These are phyloP conservation scores for Strix occidentalis DNA, from an alignment of 2,797 vertebrate genomes.

Conservation along the genomic window DNA sequence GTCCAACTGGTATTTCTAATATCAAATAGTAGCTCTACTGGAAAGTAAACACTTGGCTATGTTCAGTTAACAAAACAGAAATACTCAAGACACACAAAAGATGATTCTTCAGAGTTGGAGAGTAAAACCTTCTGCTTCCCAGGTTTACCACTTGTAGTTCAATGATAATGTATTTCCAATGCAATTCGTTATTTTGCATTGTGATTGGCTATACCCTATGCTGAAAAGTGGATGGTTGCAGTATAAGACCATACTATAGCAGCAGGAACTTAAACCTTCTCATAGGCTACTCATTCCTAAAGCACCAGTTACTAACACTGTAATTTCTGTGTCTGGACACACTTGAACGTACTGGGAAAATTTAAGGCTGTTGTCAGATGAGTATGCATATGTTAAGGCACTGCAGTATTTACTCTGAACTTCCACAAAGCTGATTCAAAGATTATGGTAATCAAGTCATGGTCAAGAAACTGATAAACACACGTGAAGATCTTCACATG, in stretches of 20 bases:
- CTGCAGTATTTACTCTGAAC: background rate
- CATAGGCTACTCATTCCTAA: background rate
- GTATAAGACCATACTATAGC: background rate
- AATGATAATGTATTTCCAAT: background rate
- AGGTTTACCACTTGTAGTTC: background rate
- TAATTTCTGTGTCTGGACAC: background rate
- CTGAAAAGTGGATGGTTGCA: background rate
- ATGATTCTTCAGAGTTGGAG: background rate
- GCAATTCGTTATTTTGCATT: background rate
- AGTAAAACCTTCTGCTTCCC: background rate
- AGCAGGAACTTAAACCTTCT: background rate
- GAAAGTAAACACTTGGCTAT: background rate
- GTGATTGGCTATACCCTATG: accelerated
- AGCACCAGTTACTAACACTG: background rate
- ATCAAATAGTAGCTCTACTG: background rate
- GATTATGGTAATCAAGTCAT: background rate
- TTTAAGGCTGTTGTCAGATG: background rate
- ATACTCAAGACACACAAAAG: background rate
- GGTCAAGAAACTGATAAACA: background rate
- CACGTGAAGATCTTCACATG: background rate
- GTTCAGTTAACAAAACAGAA: background rate
- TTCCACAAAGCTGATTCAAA: background rate
- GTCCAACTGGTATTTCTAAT: background rate
- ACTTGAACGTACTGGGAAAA: background rate
- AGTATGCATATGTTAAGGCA: accelerated